Percentiles rank a stretch among this genome's conserved stretches.
phyloP scores from a whole-genome alignment of 2,888 invertebrate species.

The Agriopis leucophaearia region DNA sequence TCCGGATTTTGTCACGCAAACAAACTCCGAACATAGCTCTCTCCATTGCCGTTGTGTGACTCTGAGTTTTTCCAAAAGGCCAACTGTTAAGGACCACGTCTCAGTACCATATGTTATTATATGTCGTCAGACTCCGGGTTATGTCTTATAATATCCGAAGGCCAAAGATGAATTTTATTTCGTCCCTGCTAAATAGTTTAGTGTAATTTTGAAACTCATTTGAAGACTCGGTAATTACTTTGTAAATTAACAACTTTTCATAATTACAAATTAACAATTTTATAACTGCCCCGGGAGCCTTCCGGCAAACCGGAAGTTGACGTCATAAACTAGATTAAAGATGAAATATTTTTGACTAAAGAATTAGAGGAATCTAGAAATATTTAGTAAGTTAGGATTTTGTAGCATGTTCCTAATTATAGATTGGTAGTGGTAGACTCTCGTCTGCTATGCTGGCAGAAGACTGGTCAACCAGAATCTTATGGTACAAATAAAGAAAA shows the following conservation, averaged over 20 bases:
- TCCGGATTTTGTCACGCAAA: too few species aligned
- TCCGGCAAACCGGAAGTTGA: constrained; percentile 22
- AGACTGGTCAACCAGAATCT: too few species aligned
- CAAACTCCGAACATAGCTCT: too few species aligned
- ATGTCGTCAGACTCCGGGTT: too few species aligned
- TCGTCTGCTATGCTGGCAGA: too few species aligned
- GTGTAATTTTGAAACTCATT: constrained; percentile 40
- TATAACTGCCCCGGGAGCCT: constrained; percentile 37
- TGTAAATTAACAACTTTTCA: constrained; percentile 23
- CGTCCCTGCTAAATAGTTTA: constrained; percentile 33
- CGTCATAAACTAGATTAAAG: constrained; percentile 35
- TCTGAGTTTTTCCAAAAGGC: too few species aligned
- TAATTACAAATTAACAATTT: constrained; percentile 43
- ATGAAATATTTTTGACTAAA: constrained; percentile 23
- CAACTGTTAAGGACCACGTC: too few species aligned
- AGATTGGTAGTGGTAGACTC: too few species aligned
- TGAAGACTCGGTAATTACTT: constrained; percentile 40
- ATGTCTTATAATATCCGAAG: not conserved
- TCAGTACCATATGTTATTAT: too few species aligned
- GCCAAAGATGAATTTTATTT: constrained; percentile 9
- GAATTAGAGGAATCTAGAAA: not conserved
- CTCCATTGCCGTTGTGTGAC: too few species aligned
- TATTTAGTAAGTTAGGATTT: not conserved
- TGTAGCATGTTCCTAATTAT: not conserved
- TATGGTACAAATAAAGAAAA: too few species aligned